Evolutionary conservation across 2,888 invertebrate genomes (phyloP), one percentile per base, ranked within the genome.

Genomic region (Trichopoda pennipes): DNA sequence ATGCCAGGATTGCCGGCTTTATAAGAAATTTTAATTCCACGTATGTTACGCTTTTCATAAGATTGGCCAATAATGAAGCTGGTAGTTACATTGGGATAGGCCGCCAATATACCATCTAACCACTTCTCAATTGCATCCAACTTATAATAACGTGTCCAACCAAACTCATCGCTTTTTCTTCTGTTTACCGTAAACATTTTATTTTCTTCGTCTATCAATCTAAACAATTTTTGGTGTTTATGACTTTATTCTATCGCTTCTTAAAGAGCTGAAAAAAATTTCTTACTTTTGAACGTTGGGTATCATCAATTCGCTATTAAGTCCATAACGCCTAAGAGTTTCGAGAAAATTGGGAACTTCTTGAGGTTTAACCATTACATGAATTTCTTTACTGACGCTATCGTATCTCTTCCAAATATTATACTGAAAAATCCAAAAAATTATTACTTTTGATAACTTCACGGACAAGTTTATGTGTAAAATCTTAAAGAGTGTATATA

Each of bases 281-380:
- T n/a, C 91, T 92, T 89, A 94, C 91, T 90, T 88, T 90, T 95
- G 94, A 0, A 95, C 93, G 89, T 95, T 92, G 1, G 92, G 88
- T 74, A 94, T 92, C 68, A 92, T 89, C 0, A 93, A 84, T 80
- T 92, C 87, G 38, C 88, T 89, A 23, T 91, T 82, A 4, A 94
- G 88, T 1, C 90, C 89, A 63, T 89, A 87, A 0, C 87, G 61
- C 1, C 90, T 87, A 64, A 93, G 88, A 0, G 92, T 86, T 47
- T 90, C 85, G 64, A 91, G 87, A 84, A 94, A 93, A 0, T 92
- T 89, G 0, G 68, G 66, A 42, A 91, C 86, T 44, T 92, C 90
- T 9, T 91, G 89, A 0, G 95, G 94, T 14, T 92, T 90, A 0
- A 95, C 93, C 94, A 95, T 94, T 2, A 95, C 89, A 61, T 93